Evolutionary conservation across 2,113 vertebrate species (phyloP), one percentile per base, ranked within the genome.

Genomic region (Grantiella picta): DNA sequence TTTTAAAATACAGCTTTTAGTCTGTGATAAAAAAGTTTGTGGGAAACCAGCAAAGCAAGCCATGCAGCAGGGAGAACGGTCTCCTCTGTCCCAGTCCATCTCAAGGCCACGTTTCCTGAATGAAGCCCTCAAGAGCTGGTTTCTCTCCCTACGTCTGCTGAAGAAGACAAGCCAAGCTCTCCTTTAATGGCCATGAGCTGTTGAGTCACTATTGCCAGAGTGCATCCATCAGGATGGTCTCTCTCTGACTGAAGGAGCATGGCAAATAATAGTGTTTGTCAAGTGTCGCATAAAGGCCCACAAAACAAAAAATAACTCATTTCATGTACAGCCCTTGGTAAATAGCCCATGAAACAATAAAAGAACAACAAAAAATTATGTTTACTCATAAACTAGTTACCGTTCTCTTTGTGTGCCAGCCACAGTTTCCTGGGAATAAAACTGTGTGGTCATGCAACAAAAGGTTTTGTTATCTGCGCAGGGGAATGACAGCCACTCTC

Each of bases 51-150:
- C 57, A 83, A 80, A 83, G n/a, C 5, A 35, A 56, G 12, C 6
- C 18, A 52, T 20, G 23, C 7, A 66, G 21, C 9, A 5, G 4
- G 14, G 21, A 61, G 19, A 66, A 22, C 0, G 0, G 18, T 19
- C 14, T 3, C 11, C 8, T 69, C 45, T 57, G 6, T 33, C 12
- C 8, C 4, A 8, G 31, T 11, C 21, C 8, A 23, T 57, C 36
- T 70, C 25, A 45, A 17, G 10, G 8, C 15, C 22, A 10, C 36
- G 21, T 38, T 2, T 50, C 11, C 31, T 57, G 25, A 29, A 57
- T 4, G 4, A 88, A 77, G 35, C 24, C 24, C 35, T 85, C 28
- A 27, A 20, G 53, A 11, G 25, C 24, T 23, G 2, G 3, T 60
- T 81, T 81, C 40, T 73, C 72, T 57, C 22, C 54, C 25, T 56